phyloP scores from a whole-genome alignment of 2,797 vertebrate genomes.

The Coranthus polyacanthus region DNA sequence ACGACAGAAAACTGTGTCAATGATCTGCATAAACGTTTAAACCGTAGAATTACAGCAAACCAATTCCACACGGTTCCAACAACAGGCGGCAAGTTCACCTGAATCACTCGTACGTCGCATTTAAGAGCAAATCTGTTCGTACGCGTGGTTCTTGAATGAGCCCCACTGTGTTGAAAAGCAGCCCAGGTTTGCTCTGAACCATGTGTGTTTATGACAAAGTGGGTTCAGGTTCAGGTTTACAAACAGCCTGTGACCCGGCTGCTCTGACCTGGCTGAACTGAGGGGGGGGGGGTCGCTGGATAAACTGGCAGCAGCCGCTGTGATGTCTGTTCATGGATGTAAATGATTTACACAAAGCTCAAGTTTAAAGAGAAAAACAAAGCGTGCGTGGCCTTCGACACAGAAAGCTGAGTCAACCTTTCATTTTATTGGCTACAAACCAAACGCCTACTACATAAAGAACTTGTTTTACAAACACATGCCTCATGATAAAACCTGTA shows the following conservation, averaged over 20 bases:
- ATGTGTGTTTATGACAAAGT: neutral
- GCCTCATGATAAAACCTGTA: no score
- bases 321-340: neutral
- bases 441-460: constrained; percentile 5
- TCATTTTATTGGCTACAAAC: neutral
- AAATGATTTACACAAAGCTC: constrained; percentile 59
- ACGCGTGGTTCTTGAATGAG: no score
- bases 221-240: no score
- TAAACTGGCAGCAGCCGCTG: constrained; percentile 14
- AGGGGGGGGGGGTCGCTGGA: constrained; percentile 9
- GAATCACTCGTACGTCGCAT: no score
- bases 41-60: no score
- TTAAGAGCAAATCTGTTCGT: no score
- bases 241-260: constrained; percentile 29
- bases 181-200: no score
- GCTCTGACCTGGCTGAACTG: neutral
- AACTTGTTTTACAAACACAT: neutral
- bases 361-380: constrained; percentile 33
- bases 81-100: no score
- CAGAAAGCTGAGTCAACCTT: constrained; percentile 16
- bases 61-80: no score
- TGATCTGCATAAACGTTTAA: no score
- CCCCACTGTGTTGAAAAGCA: no score
- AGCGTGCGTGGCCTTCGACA: constrained; percentile 17
- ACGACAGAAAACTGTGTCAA: no score